Evolutionary conservation across 2,797 vertebrate species (phyloP).

Genomic region (Alauda arvensis): DNA sequence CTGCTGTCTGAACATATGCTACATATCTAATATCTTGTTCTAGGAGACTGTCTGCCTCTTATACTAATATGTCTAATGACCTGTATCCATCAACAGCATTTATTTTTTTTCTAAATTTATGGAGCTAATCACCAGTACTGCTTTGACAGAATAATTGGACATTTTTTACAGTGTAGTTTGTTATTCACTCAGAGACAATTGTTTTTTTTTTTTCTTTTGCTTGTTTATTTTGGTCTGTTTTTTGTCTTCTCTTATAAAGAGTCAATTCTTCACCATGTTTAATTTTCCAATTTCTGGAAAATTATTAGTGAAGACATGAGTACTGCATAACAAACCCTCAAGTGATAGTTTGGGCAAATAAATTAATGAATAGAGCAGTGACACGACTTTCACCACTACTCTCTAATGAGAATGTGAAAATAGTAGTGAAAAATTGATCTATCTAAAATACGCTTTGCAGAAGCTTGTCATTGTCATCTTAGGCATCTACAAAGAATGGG

Average conservation of each 20-base stretch:
- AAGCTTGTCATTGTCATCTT: background rate
- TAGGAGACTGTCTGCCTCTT: background rate
- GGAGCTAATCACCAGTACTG: background rate
- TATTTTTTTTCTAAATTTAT: background rate
- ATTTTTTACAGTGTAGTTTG: background rate
- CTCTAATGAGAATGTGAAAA: background rate
- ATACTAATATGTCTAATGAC: background rate
- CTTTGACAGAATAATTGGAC: background rate
- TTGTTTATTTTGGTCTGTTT: background rate
- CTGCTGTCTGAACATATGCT: background rate
- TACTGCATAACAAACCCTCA: background rate
- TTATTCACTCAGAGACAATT: background rate
- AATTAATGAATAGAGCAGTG: background rate
- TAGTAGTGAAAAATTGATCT: background rate
- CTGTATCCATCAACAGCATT: background rate
- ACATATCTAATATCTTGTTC: background rate
- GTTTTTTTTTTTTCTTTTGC: background rate
- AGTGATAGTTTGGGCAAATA: background rate
- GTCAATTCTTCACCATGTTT: background rate
- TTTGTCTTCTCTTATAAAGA: background rate
- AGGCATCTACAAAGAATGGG: background rate
- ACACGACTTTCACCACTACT: background rate
- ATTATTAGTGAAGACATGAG: background rate
- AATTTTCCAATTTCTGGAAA: background rate
- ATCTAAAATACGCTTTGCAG: background rate